Conservation (phyloP, 2,888 invertebrate genomes). For the Ophonus ardosiacus region DNA sequence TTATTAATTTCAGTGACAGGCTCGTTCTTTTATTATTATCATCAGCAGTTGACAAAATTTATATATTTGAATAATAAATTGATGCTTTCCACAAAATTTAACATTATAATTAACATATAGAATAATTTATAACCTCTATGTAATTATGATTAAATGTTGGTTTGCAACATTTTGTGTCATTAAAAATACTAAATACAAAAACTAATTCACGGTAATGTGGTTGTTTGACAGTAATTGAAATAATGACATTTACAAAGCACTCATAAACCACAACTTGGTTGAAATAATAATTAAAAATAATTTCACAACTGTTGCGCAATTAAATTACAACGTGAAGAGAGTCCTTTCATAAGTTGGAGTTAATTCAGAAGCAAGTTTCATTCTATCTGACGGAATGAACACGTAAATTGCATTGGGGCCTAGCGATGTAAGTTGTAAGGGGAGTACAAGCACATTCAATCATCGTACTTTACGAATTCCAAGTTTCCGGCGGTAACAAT, state of each 20-base stretch:
- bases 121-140: slow-evolving; percentile 19
- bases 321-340: background rate
- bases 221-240: slow-evolving; percentile 7
- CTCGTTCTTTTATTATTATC: background rate
- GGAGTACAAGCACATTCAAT: slow-evolving; percentile 50
- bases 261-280: background rate
- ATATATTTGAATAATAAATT: slow-evolving; percentile 26
- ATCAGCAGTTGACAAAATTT: slow-evolving; percentile 29
- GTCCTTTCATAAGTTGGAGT: slow-evolving; percentile 11
- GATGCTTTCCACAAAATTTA: slow-evolving; percentile 23
- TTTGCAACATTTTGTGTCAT: slow-evolving; percentile 17
- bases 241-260: slow-evolving; percentile 24
- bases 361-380: slow-evolving; percentile 31
- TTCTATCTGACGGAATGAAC: slow-evolving; percentile 44
- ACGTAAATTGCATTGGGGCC: slow-evolving; percentile 44
- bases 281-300: slow-evolving; percentile 18
- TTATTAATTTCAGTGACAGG: background rate
- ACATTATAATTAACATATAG: slow-evolving; percentile 26
- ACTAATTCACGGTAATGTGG: slow-evolving; percentile 2
- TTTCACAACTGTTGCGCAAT: background rate
- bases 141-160: slow-evolving; percentile 15
- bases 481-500: slow-evolving; percentile 41
- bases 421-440: slow-evolving; percentile 29
- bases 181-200: slow-evolving; percentile 30
- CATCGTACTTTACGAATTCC: slow-evolving; percentile 20